phyloP scores from a whole-genome alignment of 2,888 invertebrate genomes.

The Ypsolopha scabrella region DNA sequence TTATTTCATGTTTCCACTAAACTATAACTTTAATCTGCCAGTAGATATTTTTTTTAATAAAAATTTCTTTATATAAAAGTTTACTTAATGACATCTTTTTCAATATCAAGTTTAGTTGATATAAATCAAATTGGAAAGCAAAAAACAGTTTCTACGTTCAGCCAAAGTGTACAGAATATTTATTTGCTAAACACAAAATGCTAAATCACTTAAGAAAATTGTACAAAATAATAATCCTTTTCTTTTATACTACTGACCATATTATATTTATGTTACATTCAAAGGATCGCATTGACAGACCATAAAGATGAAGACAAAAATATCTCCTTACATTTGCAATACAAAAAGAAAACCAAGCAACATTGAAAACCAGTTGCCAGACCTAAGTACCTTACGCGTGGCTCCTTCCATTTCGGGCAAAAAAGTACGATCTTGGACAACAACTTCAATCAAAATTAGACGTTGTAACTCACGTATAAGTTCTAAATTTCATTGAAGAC shows the following conservation, averaged over 20 bases:
- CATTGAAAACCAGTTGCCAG: constrained; percentile 16
- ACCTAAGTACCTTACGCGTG: constrained; percentile 23
- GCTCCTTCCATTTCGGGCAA: constrained; percentile 2
- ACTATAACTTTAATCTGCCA: too few relatives aligned
- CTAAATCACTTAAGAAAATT: constrained; percentile 3
- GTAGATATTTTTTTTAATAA: too few relatives aligned
- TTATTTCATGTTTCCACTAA: too few relatives aligned
- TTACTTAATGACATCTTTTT: too few relatives aligned
- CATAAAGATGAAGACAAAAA: constrained; percentile 6
- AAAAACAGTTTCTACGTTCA: too few relatives aligned
- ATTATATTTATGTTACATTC: background rate
- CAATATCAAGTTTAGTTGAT: too few relatives aligned
- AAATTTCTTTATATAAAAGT: too few relatives aligned
- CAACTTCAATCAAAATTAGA: too few relatives aligned
- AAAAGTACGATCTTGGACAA: too few relatives aligned
- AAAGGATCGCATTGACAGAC: background rate
- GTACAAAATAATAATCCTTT: constrained; percentile 6
- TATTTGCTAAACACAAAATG: background rate
- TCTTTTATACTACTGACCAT: too few relatives aligned
- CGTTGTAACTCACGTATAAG: background rate
- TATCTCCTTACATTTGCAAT: constrained; percentile 7
- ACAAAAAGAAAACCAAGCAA: constrained; percentile 3
- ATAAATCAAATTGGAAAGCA: too few relatives aligned
- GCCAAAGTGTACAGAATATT: too few relatives aligned
- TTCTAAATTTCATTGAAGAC: background rate